These are phyloP conservation scores for Drosophila burlai DNA, from an alignment of 1,140 invertebrate species.

Conservation along the genomic window DNA sequence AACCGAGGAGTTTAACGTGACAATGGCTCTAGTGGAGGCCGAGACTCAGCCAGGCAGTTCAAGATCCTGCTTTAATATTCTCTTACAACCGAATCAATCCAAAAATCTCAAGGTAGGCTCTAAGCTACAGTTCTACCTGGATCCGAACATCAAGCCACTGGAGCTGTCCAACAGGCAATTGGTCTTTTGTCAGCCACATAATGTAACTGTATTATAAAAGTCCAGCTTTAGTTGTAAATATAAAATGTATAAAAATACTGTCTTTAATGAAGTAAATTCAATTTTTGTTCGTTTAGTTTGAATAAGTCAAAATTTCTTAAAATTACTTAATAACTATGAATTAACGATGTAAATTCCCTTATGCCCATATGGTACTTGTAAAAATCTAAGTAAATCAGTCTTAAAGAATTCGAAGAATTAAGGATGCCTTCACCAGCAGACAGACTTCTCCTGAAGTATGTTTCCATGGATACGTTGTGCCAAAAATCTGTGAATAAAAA, in stretches of 20 bases:
- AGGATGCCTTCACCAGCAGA: constrained; percentile 46
- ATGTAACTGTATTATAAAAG: constrained; percentile 5
- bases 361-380: background rate
- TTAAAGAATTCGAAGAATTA: background rate
- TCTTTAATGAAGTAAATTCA: background rate
- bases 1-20: background rate
- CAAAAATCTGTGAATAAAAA: constrained; percentile 38
- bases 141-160: constrained; percentile 6
- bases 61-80: constrained; percentile 5
- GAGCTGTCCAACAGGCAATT: constrained; percentile 6
- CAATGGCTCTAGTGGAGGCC: constrained; percentile 6
- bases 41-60: background rate
- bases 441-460: constrained; percentile 47
- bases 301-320: background rate
- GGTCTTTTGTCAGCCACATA: constrained; percentile 18
- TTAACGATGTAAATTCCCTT: background rate
- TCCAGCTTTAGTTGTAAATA: background rate
- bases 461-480: constrained; percentile 46
- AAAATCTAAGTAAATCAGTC: constrained; percentile 34
- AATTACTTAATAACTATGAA: constrained; percentile 1
- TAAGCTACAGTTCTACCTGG: constrained; percentile 1
- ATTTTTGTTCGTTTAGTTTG: background rate
- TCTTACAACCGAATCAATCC: background rate
- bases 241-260: constrained; percentile 2
- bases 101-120: constrained; percentile 7